A percentile compares a stretch with the other conserved stretches of the same genome.
These are phyloP conservation scores for Falco rusticolus DNA, from an alignment of 2,797 vertebrate genomes.

Conservation along the genomic window DNA sequence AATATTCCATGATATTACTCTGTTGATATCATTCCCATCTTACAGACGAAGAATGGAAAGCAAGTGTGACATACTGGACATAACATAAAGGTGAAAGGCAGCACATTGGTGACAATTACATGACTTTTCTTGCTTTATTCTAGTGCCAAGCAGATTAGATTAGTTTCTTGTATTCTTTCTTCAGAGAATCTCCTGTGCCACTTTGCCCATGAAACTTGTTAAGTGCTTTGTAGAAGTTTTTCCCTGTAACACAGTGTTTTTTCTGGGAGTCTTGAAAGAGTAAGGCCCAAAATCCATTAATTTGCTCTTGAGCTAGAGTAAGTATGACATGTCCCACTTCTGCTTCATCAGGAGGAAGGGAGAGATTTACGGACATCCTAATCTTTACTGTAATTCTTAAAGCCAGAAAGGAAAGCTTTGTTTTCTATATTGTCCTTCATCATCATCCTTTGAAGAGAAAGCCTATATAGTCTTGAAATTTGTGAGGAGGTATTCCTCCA, in stretches of 20 bases:
- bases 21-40: neutral
- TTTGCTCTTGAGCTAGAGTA: conserved; percentile 20
- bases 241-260: neutral
- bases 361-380: neutral
- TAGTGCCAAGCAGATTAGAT: neutral
- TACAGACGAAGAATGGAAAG: neutral
- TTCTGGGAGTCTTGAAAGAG: neutral
- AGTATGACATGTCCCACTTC: neutral
- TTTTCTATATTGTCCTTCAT: neutral
- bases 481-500: neutral
- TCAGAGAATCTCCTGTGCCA: neutral
- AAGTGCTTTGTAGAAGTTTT: neutral
- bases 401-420: neutral
- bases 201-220: neutral
- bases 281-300: neutral
- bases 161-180: neutral
- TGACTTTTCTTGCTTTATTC: neutral
- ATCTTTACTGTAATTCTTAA: neutral
- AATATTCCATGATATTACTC: neutral
- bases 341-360: neutral
- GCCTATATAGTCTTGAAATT: neutral
- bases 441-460: conserved; percentile 13
- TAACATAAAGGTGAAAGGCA: neutral
- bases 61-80: neutral
- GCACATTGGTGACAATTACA: fast-evolving